Percentiles rank a stretch among this genome's conserved stretches.
phyloP scores from a whole-genome alignment of 2,113 vertebrate species.

The Scartelaos histophorus region DNA sequence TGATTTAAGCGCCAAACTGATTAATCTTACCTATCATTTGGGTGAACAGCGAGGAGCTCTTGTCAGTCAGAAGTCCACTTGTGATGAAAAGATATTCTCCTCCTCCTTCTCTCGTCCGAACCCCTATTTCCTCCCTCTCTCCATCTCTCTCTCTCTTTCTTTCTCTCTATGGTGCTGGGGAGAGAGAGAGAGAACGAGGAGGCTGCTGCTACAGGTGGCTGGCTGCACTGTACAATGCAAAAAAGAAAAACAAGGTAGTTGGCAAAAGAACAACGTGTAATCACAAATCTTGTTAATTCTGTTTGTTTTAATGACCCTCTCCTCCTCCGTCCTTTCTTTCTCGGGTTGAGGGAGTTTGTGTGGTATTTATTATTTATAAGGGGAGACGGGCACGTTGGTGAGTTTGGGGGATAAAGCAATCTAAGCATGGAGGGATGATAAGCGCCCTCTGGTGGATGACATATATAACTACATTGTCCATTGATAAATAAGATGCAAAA shows the following conservation, averaged over 20 bases:
- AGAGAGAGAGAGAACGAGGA: constrained; percentile 67
- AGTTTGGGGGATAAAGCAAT: neutral
- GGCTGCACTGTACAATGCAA: constrained; percentile 47
- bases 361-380: neutral
- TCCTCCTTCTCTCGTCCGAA: constrained; percentile 18
- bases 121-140: constrained; percentile 21
- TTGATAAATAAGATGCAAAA: neutral
- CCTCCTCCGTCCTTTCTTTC: constrained; percentile 33
- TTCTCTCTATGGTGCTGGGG: constrained; percentile 60
- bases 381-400: neutral
- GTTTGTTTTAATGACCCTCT: constrained; percentile 54
- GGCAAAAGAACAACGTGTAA: constrained; percentile 77
- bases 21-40: constrained; percentile 80
- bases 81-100: constrained; percentile 51
- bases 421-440: neutral
- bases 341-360: constrained; percentile 69
- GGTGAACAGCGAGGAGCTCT: constrained; percentile 36
- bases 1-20: constrained; percentile 16
- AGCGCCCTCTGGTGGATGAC: neutral
- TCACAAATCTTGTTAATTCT: constrained; percentile 39
- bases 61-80: constrained; percentile 61
- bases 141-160: constrained; percentile 41
- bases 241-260: constrained; percentile 15
- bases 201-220: constrained; percentile 66
- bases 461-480: neutral